These are phyloP conservation scores for Sinotaia quadrata DNA, from an alignment of 2,888 invertebrate species.

Conservation along the genomic window DNA sequence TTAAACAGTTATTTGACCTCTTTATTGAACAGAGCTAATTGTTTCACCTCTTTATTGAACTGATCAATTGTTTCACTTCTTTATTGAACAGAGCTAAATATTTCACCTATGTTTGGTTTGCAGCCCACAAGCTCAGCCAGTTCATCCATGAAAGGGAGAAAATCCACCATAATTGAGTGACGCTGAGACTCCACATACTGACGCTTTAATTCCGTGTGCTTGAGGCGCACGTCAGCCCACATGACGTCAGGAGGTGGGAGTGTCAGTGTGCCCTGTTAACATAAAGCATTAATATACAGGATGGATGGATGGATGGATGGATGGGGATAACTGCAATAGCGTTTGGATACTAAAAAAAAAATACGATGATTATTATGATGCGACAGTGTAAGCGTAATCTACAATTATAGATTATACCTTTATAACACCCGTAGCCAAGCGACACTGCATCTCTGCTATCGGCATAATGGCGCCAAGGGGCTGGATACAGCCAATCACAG, in stretches of 20 bases:
- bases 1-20: too few species aligned
- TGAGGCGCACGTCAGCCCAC: slow-evolving; percentile 64
- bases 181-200: slow-evolving; percentile 58
- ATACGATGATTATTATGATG: too few species aligned
- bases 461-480: slow-evolving; percentile 74
- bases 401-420: slow-evolving; percentile 60
- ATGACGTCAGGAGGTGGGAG: slow-evolving; percentile 68
- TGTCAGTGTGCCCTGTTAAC: slow-evolving; percentile 51
- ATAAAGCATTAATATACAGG: not conserved
- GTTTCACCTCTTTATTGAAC: too few species aligned
- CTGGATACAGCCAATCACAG: slow-evolving; percentile 73
- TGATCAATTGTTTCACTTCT: too few species aligned
- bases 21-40: too few species aligned
- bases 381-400: too few species aligned
- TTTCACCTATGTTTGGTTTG: slow-evolving; percentile 68
- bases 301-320: not conserved
- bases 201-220: slow-evolving; percentile 53
- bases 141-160: slow-evolving; percentile 71
- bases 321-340: too few species aligned
- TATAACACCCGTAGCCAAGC: slow-evolving; percentile 71
- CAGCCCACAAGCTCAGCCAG: slow-evolving; percentile 71
- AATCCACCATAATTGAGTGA: slow-evolving; percentile 73
- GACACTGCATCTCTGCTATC: slow-evolving; percentile 73
- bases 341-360: too few species aligned
- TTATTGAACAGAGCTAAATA: too few species aligned